Conservation (phyloP, 2,797 vertebrate genomes). For the Ceryle rudis region DNA sequence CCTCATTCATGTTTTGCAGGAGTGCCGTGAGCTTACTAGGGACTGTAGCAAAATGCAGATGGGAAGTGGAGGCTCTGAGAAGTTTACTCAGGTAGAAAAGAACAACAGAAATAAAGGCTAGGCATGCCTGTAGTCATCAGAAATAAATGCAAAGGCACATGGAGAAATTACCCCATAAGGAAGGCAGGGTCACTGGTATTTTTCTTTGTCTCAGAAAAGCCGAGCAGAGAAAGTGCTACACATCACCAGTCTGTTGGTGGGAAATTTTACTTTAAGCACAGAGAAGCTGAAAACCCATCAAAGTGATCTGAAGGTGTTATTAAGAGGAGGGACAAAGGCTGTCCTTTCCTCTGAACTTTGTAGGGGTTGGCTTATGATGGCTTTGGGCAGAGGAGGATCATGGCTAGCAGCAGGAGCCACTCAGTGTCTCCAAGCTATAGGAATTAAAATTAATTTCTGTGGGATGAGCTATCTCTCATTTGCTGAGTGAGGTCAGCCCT, state of each 20-base stretch:
- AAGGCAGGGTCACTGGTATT: not conserved
- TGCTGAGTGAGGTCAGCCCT: not conserved
- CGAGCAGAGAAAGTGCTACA: not conserved
- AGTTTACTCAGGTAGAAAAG: not conserved
- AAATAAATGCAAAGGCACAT: fast-evolving
- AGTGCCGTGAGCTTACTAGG: not conserved
- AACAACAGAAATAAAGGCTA: not conserved
- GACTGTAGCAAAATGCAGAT: not conserved
- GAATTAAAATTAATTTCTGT: not conserved
- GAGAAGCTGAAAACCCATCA: not conserved
- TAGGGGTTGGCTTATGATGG: not conserved
- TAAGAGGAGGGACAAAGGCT: not conserved
- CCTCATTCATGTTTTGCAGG: not conserved
- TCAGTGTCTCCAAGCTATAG: not conserved
- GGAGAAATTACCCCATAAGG: not conserved
- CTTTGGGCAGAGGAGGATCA: not conserved
- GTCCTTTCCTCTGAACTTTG: not conserved
- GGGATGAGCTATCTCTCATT: not conserved
- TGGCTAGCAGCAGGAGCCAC: not conserved
- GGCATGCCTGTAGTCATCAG: not conserved
- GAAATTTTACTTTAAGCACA: not conserved
- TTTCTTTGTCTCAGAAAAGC: not conserved
- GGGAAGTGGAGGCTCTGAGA: not conserved
- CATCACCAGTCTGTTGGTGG: not conserved
- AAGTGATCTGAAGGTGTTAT: not conserved